Evolutionary conservation across 1,140 invertebrate genomes (phyloP).

Genomic region (Armadillidium nasatum): DNA sequence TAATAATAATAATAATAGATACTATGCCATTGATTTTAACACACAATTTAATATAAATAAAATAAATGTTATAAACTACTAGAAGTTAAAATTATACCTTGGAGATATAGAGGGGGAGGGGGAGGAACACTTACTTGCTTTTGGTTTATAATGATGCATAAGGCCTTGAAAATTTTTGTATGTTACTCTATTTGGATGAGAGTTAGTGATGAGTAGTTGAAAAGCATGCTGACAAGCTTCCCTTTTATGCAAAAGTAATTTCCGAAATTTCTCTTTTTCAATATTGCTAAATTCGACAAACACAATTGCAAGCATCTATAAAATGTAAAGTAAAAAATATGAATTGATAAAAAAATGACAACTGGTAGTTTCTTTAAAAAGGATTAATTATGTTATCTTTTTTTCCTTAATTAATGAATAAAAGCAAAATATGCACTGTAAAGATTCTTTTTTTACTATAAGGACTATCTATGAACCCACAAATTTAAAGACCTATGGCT

Average conservation of each 20-base stretch:
- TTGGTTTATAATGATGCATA: constrained; percentile 70
- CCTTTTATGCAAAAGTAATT: constrained; percentile 75
- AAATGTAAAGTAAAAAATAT: constrained; percentile 46
- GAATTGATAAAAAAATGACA: too few species aligned
- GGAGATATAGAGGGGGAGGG: not conserved
- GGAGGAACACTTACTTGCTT: constrained; percentile 64
- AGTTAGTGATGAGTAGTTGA: constrained; percentile 66
- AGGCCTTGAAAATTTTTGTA: constrained; percentile 77
- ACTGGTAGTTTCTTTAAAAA: not conserved
- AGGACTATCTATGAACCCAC: too few species aligned
- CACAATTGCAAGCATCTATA: constrained; percentile 75
- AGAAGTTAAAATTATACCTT: too few species aligned
- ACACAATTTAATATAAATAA: too few species aligned
- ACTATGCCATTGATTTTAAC: too few species aligned
- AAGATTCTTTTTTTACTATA: too few species aligned
- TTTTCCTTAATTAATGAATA: too few species aligned
- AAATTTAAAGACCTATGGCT: too few species aligned
- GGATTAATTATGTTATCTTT: too few species aligned
- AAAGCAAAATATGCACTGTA: too few species aligned
- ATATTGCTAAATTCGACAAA: constrained; percentile 84
- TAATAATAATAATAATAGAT: too few species aligned
- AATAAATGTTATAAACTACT: too few species aligned
- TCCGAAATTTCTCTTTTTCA: constrained; percentile 81
- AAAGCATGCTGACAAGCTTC: constrained; percentile 79
- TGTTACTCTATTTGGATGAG: constrained; percentile 59